Percentiles rank a stretch among this genome's conserved stretches.
Evolutionary conservation across 2,113 vertebrate genomes (phyloP).

Genomic region (Menura novaehollandiae): DNA sequence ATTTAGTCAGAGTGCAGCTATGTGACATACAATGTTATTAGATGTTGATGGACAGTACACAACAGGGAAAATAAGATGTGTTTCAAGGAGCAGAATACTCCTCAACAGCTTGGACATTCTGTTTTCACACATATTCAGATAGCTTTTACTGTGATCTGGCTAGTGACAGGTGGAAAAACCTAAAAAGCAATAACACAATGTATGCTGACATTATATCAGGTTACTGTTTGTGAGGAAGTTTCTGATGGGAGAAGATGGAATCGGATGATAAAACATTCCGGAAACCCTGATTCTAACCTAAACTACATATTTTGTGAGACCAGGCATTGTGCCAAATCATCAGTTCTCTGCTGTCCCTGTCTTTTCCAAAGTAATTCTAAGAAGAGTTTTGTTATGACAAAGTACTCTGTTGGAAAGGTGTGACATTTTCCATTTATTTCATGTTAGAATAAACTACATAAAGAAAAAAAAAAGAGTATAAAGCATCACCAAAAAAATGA

Average conservation of each 20-base stretch:
- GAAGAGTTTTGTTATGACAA: constrained; percentile 5
- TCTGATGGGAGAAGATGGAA: background rate
- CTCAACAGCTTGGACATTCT: background rate
- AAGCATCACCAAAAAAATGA: background rate
- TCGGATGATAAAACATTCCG: background rate
- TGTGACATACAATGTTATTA: background rate
- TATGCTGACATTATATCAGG: background rate
- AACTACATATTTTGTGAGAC: background rate
- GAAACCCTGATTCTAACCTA: background rate
- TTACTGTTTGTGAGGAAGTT: background rate
- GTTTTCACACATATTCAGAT: background rate
- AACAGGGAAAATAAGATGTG: background rate
- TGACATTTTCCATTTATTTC: constrained; percentile 42
- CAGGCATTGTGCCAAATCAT: background rate
- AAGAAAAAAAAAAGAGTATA: background rate
- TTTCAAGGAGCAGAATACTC: background rate
- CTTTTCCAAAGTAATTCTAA: background rate
- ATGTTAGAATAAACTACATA: background rate
- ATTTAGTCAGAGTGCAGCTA: background rate
- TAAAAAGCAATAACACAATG: background rate
- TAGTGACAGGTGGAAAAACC: background rate
- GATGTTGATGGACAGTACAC: background rate
- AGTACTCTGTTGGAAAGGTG: constrained; percentile 6
- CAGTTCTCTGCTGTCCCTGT: background rate
- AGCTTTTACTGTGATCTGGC: background rate